Evolutionary conservation across 2,113 vertebrate species (phyloP).

Genomic region (Oenanthe melanoleuca): DNA sequence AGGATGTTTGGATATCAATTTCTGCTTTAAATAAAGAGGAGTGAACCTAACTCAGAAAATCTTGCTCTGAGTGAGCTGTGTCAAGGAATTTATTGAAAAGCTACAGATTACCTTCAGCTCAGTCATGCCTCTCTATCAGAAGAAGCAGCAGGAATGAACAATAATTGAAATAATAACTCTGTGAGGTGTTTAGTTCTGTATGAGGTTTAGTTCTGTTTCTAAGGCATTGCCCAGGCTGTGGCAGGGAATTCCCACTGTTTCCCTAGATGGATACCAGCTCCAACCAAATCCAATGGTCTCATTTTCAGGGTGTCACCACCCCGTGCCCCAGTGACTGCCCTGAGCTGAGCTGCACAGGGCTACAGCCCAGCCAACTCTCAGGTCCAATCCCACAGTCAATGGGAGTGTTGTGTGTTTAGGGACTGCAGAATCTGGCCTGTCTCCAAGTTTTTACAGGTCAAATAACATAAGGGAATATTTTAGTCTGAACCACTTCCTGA

Average conservation of each 20-base stretch:
- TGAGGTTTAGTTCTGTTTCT: background rate
- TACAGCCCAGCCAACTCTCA: background rate
- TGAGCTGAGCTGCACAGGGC: background rate
- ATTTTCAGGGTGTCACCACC: background rate
- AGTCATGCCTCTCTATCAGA: background rate
- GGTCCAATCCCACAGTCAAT: constrained; percentile 36
- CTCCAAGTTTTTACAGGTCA: constrained; percentile 74
- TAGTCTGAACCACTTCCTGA: constrained; percentile 76
- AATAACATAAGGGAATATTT: constrained; percentile 75
- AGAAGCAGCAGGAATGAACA: background rate
- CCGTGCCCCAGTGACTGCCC: background rate
- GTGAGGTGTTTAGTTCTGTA: background rate
- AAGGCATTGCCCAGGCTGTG: background rate
- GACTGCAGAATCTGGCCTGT: constrained; percentile 46
- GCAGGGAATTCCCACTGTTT: background rate
- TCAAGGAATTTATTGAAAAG: background rate
- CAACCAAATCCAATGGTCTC: background rate
- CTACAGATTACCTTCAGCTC: fast-evolving
- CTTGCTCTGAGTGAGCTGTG: background rate
- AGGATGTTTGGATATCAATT: background rate
- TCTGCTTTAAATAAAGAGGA: background rate
- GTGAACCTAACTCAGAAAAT: background rate
- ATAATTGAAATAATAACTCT: background rate
- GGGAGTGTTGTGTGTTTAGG: constrained; percentile 56
- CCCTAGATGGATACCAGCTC: background rate